phyloP scores from a whole-genome alignment of 2,113 vertebrate species.

The Guaruba guarouba region DNA sequence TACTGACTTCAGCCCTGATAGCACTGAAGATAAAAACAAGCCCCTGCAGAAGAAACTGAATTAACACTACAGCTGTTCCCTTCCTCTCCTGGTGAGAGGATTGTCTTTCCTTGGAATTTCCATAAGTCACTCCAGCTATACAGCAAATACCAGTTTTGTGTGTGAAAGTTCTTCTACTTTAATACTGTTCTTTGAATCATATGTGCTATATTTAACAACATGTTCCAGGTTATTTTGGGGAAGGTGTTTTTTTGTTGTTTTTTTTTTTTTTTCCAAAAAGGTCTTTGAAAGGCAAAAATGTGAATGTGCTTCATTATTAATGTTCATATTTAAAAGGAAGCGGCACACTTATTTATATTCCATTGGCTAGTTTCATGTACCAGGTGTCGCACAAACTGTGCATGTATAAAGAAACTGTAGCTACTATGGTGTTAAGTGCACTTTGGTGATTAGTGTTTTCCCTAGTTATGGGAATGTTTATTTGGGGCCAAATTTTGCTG shows the following conservation, averaged over 20 bases:
- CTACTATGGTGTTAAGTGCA: constrained; percentile 72
- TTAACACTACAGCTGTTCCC: constrained; percentile 62
- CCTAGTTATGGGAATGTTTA: constrained; percentile 63
- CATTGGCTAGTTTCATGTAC: constrained; percentile 67
- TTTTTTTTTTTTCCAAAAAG: constrained; percentile 4
- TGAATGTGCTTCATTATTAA: constrained; percentile 73
- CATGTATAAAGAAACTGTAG: constrained; percentile 74
- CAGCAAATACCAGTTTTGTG: constrained; percentile 39
- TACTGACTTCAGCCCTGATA: constrained; percentile 90
- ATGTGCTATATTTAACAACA: constrained; percentile 26
- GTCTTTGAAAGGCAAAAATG: constrained; percentile 71
- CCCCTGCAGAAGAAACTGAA: constrained; percentile 80
- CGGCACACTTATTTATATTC: constrained; percentile 74
- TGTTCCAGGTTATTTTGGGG: constrained; percentile 18
- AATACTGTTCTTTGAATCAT: background rate
- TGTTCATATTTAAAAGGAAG: constrained; percentile 77
- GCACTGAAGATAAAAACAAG: constrained; percentile 45
- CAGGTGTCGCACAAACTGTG: constrained; percentile 64
- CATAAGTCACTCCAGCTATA: constrained; percentile 40
- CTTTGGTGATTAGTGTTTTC: constrained; percentile 70
- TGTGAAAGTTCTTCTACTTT: constrained; percentile 28
- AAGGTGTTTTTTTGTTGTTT: background rate
- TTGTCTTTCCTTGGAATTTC: constrained; percentile 33
- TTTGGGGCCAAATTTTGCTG: constrained; percentile 64
- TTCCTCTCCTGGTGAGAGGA: constrained; percentile 83